A percentile compares a stretch with the other conserved stretches of the same genome.
These are phyloP conservation scores for Clarias fuscus DNA, from an alignment of 2,797 vertebrate species.

Conservation along the genomic window DNA sequence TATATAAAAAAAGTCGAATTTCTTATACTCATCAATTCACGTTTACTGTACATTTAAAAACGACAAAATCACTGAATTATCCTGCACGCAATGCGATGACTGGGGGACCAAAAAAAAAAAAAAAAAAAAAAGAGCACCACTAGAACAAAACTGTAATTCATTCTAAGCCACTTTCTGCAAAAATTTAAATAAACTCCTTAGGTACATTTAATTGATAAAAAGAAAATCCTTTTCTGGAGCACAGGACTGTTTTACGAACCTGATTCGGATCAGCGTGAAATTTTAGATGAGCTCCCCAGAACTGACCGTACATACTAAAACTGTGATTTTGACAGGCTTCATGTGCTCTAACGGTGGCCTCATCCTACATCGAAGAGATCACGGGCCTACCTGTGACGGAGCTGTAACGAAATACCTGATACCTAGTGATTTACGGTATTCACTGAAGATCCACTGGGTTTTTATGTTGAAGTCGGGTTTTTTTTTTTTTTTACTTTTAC, in stretches of 20 bases:
- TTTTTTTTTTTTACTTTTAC: conserved; percentile 1
- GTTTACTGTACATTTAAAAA: conserved; percentile 70
- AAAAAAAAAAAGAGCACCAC: conserved; percentile 65
- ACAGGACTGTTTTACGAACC: conserved; percentile 1
- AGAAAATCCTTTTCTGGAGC: conserved; percentile 14
- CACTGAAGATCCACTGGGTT: conserved; percentile 9
- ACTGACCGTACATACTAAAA: conserved; percentile 3
- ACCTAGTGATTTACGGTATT: background rate
- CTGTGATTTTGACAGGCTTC: background rate
- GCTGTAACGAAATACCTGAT: conserved; percentile 14
- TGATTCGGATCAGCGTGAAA: background rate
- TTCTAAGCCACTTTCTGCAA: conserved; percentile 61
- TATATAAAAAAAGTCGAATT: conserved; percentile 54
- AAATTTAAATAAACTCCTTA: conserved; percentile 32
- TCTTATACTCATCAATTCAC: conserved; percentile 69
- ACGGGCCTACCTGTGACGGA: conserved; percentile 45
- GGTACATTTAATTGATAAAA: background rate
- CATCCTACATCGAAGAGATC: conserved; percentile 50
- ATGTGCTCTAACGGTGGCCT: conserved; percentile 40
- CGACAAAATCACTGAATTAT: conserved; percentile 60
- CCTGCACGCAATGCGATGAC: conserved; percentile 52
- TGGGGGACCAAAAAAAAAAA: conserved; percentile 33
- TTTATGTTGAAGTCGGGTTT: background rate
- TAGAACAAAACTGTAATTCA: conserved; percentile 57
- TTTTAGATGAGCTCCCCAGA: background rate